Conservation (phyloP, 1,140 invertebrate genomes). For the Temnothorax nylanderi region DNA sequence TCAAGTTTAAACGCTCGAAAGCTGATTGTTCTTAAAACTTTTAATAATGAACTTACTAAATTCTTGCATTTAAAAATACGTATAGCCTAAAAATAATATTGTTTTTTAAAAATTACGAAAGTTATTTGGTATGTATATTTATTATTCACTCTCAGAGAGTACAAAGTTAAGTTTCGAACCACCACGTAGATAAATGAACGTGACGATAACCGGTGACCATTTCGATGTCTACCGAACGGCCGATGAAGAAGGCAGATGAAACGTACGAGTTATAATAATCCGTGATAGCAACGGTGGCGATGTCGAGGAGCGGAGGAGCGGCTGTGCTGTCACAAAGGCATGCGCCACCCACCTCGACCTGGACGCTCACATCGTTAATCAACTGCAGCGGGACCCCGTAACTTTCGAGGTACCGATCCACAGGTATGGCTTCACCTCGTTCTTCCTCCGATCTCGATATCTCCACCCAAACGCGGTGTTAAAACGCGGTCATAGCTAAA, state of each 20-base stretch:
- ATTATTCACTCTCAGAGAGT: slow-evolving; percentile 8
- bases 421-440: slow-evolving; percentile 75
- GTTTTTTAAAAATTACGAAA: background rate
- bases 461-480: slow-evolving; percentile 62
- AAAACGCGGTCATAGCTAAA: slow-evolving; percentile 69
- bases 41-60: background rate
- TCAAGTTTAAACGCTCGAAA: background rate
- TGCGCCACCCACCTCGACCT: slow-evolving; percentile 86
- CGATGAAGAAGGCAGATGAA: slow-evolving; percentile 73
- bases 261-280: slow-evolving; percentile 78
- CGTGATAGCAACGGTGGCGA: slow-evolving; percentile 75
- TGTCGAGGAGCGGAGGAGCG: slow-evolving; percentile 80
- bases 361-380: slow-evolving; percentile 85
- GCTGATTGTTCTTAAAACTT: background rate
- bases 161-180: slow-evolving; percentile 30
- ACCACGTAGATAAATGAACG: slow-evolving; percentile 66
- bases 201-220: slow-evolving; percentile 66
- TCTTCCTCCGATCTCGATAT: slow-evolving; percentile 67
- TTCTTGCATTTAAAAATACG: background rate
- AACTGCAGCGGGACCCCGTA: slow-evolving; percentile 84
- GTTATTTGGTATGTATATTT: background rate
- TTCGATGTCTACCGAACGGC: slow-evolving; percentile 60
- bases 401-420: slow-evolving; percentile 80
- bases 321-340: slow-evolving; percentile 86
- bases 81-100: background rate